Evolutionary conservation across 1,140 invertebrate genomes (phyloP), one percentile per base, ranked within the genome.

Genomic region (Drosophila truncata): DNA sequence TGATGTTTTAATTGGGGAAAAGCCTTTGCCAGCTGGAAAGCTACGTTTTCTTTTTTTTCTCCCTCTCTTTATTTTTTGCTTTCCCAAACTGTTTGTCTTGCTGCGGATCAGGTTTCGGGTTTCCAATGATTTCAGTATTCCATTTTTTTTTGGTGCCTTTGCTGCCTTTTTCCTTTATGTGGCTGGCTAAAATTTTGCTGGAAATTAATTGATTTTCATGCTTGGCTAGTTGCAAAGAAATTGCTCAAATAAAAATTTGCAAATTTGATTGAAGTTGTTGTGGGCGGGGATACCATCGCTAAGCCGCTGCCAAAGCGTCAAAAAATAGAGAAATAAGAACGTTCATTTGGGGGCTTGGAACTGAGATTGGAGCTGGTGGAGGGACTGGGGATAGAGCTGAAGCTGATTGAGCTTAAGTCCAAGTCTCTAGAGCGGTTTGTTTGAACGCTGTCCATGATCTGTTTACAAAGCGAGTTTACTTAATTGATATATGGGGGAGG

Each of bases 1-100:
- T 90, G 85, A 90, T 90, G 85, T 90, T 90, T 90, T 90, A 90
- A 90, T 90, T 90, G 85, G 84, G 75, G 81, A 85, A 90, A 90
- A 84, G 78, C 85, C 82, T 84, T 76, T 76, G 62, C 78, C 69
- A 25, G 62, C 50, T 66, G 49, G 39, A 69, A 69, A 61, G 55
- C 35, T 47, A 59, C 41, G 61, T 62, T 77, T 79, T 23, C 59
- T 14, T 65, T 77, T 67, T 84, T 70, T 70, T 33, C 39, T 70
- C 37, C 39, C 31, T 65, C 52, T 57, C 47, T 41, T 55, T 73
- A 60, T 72, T 57, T 57, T 54, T 20, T 29, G 23, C 49, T 44
- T 54, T 57, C 11, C 39, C 25, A 18, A 23, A 47, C 47, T 63
- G 72, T 74, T 74, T 78, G 50, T 62, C 73, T 75, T 80, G 35